Evolutionary conservation across 1,140 invertebrate species (phyloP), one percentile per base, ranked within the genome.

Genomic region (Zophobas morio): DNA sequence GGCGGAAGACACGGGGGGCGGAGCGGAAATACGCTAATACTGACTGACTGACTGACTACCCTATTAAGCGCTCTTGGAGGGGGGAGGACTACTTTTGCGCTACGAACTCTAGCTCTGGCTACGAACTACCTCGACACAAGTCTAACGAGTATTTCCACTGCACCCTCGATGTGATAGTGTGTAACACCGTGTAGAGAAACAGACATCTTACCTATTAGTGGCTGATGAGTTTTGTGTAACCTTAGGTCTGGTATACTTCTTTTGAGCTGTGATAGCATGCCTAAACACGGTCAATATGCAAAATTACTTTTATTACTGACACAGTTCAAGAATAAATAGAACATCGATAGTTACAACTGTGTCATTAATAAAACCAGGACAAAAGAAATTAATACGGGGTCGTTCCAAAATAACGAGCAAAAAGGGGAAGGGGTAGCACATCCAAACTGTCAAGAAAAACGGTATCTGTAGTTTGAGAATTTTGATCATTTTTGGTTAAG

Each of bases 191-290:
- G 39, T 66, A 40, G 40, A 32, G 35, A 60, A 66, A 83, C 82
- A 78, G 71, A 70, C 47, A 81, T 85, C 85, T 86, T 85, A 86
- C 85, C 85, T 82, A 86, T 88, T 70, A 92, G 88, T 84, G 91
- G 91, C 87, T 93, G 92, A 84, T 92, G 91, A 83, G 91, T 91
- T 91, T 93, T 93, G 89, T 93, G 92, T 86, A 91, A 90, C 81
- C 90, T 89, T 87, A 94, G 91, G 88, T 94, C 93, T 87, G 93
- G 93, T 88, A 94, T 93, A 89, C 93, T 94, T 91, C 93, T 90
- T 92, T 95, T 95, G 88, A 96, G 91, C 89, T 95, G 92, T 89
- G 91, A 92, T 91, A 95, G 92, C 90, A 96, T 94, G 91, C 94
- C 94, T 93, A 88, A 86, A 86, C 82, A 87, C 84, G 85, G 82